A percentile compares a stretch with the other conserved stretches of the same genome.
Evolutionary conservation across 2,113 vertebrate genomes (phyloP).

Genomic region (Trochalopteron elliotii): DNA sequence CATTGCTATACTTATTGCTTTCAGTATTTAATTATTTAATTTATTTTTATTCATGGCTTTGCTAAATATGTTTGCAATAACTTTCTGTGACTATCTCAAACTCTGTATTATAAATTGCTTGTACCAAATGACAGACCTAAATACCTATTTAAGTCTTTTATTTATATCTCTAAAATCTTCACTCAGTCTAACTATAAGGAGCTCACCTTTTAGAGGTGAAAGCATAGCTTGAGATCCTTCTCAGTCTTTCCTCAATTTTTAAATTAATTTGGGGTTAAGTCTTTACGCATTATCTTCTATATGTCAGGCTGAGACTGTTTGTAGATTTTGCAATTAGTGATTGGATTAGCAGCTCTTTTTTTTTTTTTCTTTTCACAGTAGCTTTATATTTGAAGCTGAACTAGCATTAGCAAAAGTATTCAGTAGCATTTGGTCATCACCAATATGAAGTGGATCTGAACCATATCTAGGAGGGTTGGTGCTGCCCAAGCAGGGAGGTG

Average conservation of each 20-base stretch:
- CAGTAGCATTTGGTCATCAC: not conserved
- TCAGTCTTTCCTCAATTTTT: not conserved
- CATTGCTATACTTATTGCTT: not conserved
- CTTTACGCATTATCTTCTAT: not conserved
- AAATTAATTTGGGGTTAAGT: not conserved
- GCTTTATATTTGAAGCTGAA: not conserved
- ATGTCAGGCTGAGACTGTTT: not conserved
- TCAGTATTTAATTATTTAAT: not conserved
- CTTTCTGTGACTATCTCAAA: not conserved
- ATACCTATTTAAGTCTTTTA: not conserved
- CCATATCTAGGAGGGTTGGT: too few relatives aligned
- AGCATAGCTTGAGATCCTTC: not conserved
- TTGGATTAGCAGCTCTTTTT: not conserved
- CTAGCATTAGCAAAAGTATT: not conserved
- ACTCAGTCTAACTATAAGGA: not conserved
- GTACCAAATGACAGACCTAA: not conserved
- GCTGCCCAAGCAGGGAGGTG: not conserved
- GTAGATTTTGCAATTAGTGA: not conserved
- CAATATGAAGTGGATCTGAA: not conserved
- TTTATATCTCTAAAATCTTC: not conserved
- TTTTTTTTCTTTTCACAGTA: not conserved
- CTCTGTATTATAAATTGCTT: not conserved
- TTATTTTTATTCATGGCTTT: not conserved
- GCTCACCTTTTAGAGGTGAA: not conserved
- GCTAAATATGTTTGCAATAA: not conserved